A percentile compares a stretch with the other conserved stretches of the same genome.
Evolutionary conservation across 2,888 invertebrate species (phyloP).

Genomic region (Phengaris alcon): DNA sequence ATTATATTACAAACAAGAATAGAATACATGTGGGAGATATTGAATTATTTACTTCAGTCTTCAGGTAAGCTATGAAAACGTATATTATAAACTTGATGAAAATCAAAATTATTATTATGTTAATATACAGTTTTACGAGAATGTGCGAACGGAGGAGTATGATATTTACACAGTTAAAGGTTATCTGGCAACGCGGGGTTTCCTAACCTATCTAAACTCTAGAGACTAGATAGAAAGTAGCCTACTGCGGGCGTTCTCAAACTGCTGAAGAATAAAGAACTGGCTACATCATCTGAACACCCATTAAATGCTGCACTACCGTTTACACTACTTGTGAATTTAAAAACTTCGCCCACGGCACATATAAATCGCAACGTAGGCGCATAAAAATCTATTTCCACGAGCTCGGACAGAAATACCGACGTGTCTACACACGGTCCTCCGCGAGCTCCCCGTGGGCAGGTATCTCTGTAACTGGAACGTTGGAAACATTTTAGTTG

Average conservation of each 20-base stretch:
- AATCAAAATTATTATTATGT: too few species aligned
- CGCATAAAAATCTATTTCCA: constrained; percentile 24
- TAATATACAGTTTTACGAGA: too few species aligned
- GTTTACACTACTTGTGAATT: neutral
- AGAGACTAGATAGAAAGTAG: neutral
- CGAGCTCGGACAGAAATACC: constrained; percentile 15
- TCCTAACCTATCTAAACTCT: neutral
- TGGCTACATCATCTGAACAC: neutral
- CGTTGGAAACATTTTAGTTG: neutral
- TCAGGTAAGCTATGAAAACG: too few species aligned
- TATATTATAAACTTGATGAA: too few species aligned
- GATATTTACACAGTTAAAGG: too few species aligned
- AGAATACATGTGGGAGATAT: neutral
- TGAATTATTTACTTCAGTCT: neutral
- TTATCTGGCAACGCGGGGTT: too few species aligned
- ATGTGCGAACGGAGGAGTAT: too few species aligned
- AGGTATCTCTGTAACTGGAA: neutral
- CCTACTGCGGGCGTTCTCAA: neutral
- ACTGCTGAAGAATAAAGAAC: neutral
- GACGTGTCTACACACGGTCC: neutral
- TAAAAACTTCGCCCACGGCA: neutral
- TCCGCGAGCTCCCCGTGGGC: neutral
- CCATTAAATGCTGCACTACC: neutral
- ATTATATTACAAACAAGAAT: neutral
- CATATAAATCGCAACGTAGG: constrained; percentile 16